Base-by-base conservation (phyloP, 2,797 vertebrate species). In the Cyprinella venusta region DNA sequence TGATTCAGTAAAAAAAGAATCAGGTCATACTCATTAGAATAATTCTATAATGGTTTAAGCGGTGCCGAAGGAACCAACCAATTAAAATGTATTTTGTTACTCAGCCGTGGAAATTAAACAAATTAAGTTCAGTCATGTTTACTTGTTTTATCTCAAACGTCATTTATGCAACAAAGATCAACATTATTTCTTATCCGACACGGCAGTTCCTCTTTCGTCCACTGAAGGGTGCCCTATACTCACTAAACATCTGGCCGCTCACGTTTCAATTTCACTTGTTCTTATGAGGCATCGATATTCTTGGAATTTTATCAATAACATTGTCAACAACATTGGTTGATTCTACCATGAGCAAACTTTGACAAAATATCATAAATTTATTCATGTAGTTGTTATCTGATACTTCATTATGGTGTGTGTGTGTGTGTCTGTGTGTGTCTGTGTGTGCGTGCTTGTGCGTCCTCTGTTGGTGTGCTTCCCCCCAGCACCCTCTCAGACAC, bases 401-500 rank as follows among this genome's bases (percentile, higher is more conserved):
- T 77, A 19, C 5, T 30, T 30, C 4, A 54, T 68, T 38, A 21
- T 42, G 56, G n/a, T 45, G 3, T 9, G 19, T 56, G 52, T 54
- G 24, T 48, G 30, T 54, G 30, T 24, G 19, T 67, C n/a, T 45
- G 3, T 9, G 19, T 56, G 52, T 54, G 24, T 48, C 30, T 54
- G 30, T 24, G 19, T 67, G 21, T 61, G 24, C 48, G 38, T 68
- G 3, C 30, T 33, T 33, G 30, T 33, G 30, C 30, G 30, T 30
- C 42, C 30, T 81, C 40, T 63, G 18, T 42, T 81, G 56, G 72
- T 65, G 68, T 38, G 65, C 36, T 36, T 69, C 50, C 72, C 63
- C 24, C n/a, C 50, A 82, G 81, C 81, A 76, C 74, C 72, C 81
- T 82, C 48, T 82, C 19, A 63, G 80, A 64, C 42, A 77, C 42